phyloP scores from a whole-genome alignment of 2,113 vertebrate species.

The Clupea harengus region DNA sequence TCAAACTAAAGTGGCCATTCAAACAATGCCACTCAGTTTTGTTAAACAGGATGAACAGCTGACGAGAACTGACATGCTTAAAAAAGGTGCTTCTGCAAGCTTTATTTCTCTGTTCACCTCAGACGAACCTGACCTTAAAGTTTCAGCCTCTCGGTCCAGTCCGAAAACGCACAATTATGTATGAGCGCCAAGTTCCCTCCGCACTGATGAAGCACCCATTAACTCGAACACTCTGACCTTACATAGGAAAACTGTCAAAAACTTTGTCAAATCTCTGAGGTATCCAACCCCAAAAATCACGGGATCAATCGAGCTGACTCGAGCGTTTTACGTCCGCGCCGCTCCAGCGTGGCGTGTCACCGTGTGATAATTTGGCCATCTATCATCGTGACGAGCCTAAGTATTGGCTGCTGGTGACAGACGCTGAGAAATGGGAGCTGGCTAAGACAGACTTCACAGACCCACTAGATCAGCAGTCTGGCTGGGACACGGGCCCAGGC shows the following conservation, averaged over 20 bases:
- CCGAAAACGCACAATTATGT: conserved; percentile 26
- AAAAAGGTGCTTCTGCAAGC: conserved; percentile 33
- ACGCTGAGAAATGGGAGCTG: conserved; percentile 68
- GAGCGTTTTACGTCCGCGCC: conserved; percentile 61
- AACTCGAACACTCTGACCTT: conserved; percentile 59
- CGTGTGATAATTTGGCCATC: conserved; percentile 71
- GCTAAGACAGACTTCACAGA: conserved; percentile 63
- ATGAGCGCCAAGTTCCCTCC: conserved; percentile 45
- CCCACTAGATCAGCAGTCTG: conserved; percentile 63
- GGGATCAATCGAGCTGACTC: conserved; percentile 71
- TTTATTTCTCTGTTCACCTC: conserved; percentile 63
- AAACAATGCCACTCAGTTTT: background rate
- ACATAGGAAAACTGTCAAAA: conserved; percentile 72
- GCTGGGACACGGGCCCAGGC: conserved; percentile 53
- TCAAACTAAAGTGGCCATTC: background rate
- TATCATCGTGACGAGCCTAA: conserved; percentile 70
- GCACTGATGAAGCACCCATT: conserved; percentile 57
- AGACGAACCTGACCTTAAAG: conserved; percentile 58
- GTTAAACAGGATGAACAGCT: background rate
- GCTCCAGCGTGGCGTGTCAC: conserved; percentile 67
- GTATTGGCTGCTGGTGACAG: conserved; percentile 72
- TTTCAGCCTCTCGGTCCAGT: conserved; percentile 32
- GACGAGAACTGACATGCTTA: background rate
- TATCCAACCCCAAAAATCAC: conserved; percentile 56
- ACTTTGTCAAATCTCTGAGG: conserved; percentile 67